Percentiles rank a stretch among this genome's conserved stretches.
Conservation (phyloP, 2,113 vertebrate species). For the Pluvianellus socialis region DNA sequence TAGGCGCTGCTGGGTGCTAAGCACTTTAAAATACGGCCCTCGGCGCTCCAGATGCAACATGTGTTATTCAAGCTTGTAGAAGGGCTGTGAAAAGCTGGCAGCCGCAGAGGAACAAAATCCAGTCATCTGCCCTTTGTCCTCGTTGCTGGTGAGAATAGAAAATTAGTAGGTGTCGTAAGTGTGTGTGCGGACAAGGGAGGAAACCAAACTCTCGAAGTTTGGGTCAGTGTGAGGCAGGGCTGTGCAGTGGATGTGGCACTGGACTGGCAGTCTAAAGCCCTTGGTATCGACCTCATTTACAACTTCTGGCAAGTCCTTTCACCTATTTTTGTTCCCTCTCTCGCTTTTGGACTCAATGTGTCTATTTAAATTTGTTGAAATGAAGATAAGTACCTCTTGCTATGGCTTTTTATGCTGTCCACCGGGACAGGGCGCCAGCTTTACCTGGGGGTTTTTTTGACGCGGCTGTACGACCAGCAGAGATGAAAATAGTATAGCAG, state of each 20-base stretch:
- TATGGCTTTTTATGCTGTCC: not conserved
- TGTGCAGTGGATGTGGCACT: not conserved
- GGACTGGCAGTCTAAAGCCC: not conserved
- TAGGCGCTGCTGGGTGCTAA: not conserved
- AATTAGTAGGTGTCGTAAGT: not conserved
- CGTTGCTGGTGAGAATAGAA: not conserved
- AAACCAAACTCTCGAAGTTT: not conserved
- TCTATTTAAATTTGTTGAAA: not conserved
- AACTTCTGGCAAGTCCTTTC: not conserved
- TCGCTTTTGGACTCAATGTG: not conserved
- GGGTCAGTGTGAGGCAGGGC: not conserved
- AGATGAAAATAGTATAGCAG: not conserved
- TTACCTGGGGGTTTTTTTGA: not conserved
- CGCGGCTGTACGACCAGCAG: not conserved
- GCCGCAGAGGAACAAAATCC: not conserved
- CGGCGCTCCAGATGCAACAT: not conserved
- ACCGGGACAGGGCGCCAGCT: not conserved
- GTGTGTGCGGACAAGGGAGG: not conserved
- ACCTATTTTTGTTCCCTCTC: not conserved
- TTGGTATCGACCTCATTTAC: not conserved
- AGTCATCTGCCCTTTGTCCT: conserved; percentile 27
- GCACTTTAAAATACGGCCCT: not conserved
- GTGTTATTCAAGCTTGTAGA: not conserved
- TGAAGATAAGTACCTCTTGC: not conserved
- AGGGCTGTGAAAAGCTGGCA: not conserved